Evolutionary conservation across 2,888 invertebrate species (phyloP), one percentile per base, ranked within the genome.

Genomic region (Hyposoter dolosus): DNA sequence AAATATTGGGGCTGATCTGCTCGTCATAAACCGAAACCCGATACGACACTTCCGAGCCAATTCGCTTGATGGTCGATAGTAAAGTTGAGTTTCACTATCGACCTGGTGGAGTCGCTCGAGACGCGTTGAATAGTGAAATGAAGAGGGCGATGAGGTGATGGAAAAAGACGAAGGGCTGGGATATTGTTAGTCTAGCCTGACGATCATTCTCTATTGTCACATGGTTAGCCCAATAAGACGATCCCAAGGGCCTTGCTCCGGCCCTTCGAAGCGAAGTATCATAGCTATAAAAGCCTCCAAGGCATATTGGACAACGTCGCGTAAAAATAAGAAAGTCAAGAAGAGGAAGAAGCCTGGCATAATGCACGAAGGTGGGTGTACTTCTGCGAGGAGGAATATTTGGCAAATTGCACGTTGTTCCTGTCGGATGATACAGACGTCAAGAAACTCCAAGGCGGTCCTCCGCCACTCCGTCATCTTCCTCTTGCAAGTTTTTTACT

Each of bases 201-300:
- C 69, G 69, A 82, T 82, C 82, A 76, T 82, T 82, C 69, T 75
- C 75, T 69, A 82, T 82, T 82, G 82, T 76, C 76, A 50, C 47
- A 50, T 40, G 75, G 75, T 82, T 76, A 82, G 82, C 60, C 75
- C 47, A 82, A 82, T 69, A 69, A 60, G 47, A 76, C 17, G 9
- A 68, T 76, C 82, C 82, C 82, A 40, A 76, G 76, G 82, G 76
- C 47, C 45, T 47, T 47, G 47, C 60, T 69, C 19, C 9, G 66
- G 32, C 68, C 69, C 47, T 69, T 63, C 28, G 15, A 32, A 65
- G 23, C 19, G 32, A 28, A 53, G 19, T 68, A 68, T 35, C 47
- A 35, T 40, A 15, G 71, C 28, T 45, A 63, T 35, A 19, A 65
- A 65, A 65, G 43, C 40, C 40, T 66, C 19, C 40, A 40, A 65